phyloP scores from a whole-genome alignment of 2,113 vertebrate species.

The Mirza zaza region DNA sequence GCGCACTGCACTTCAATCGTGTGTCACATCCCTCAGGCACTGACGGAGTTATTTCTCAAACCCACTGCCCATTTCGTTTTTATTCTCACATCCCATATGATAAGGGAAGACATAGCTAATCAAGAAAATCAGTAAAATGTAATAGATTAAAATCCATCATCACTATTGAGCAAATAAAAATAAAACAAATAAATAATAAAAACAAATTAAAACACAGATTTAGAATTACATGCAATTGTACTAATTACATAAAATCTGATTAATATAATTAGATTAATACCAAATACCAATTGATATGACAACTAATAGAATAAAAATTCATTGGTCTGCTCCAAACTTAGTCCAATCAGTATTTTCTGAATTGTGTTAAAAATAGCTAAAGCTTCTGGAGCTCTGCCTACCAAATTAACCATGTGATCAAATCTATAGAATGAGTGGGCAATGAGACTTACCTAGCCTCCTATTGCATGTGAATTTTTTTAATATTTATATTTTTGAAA shows the following conservation, averaged over 20 bases:
- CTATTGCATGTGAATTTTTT: not conserved
- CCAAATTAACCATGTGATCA: not conserved
- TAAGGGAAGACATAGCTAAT: not conserved
- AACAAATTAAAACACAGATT: not conserved
- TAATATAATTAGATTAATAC: not conserved
- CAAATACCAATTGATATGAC: not conserved
- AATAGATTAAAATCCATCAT: not conserved
- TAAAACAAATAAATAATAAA: not conserved
- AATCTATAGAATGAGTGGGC: not conserved
- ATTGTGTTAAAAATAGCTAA: not conserved
- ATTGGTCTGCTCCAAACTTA: not conserved
- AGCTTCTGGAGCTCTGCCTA: not conserved
- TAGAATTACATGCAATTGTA: not conserved
- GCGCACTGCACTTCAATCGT: not conserved
- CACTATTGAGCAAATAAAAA: not conserved
- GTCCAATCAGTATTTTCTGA: not conserved
- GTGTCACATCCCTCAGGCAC: not conserved
- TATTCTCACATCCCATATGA: not conserved
- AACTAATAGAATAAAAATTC: not conserved
- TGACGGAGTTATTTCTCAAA: not conserved
- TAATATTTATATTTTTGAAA: not conserved
- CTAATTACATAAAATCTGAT: not conserved
- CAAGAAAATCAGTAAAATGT: not conserved
- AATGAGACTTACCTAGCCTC: not conserved
- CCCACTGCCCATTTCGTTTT: not conserved